Evolutionary conservation across 2,113 vertebrate genomes (phyloP).

Genomic region (Tupaia chinensis): DNA sequence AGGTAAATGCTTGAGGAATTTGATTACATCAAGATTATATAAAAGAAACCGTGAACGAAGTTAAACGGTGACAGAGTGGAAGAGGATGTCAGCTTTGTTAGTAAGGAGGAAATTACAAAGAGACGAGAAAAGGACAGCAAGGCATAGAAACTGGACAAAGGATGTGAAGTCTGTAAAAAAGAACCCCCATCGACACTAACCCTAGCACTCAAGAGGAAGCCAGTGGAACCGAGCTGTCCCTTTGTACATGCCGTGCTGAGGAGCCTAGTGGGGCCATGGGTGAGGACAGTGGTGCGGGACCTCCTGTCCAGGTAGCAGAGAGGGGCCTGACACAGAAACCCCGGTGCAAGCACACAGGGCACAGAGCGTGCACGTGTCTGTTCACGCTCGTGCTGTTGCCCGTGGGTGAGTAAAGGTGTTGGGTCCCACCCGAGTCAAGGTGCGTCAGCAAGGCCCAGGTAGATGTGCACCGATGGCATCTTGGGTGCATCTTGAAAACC

Average conservation of each 20-base stretch:
- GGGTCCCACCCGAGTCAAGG: not conserved
- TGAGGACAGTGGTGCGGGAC: not conserved
- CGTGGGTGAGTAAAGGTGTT: not conserved
- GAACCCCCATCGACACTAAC: not conserved
- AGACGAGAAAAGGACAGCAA: not conserved
- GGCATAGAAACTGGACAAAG: constrained; percentile 29
- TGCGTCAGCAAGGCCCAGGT: not conserved
- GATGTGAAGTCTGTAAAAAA: not conserved
- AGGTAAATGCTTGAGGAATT: not conserved
- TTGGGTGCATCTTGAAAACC: not conserved
- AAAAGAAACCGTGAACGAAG: constrained; percentile 10
- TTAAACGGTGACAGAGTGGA: not conserved
- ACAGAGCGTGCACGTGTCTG: not conserved
- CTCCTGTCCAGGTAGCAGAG: not conserved
- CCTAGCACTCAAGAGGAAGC: not conserved
- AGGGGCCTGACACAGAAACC: not conserved
- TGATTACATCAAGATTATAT: constrained; percentile 26
- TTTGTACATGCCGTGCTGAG: not conserved
- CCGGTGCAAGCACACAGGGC: not conserved
- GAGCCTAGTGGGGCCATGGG: not conserved
- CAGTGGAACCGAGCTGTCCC: not conserved
- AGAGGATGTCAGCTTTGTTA: not conserved
- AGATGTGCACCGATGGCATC: not conserved
- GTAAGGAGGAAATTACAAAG: constrained; percentile 26
- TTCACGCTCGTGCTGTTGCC: not conserved